A percentile compares a stretch with the other conserved stretches of the same genome.
Evolutionary conservation across 1,140 invertebrate genomes (phyloP).

Genomic region (Homalodisca vitripennis): DNA sequence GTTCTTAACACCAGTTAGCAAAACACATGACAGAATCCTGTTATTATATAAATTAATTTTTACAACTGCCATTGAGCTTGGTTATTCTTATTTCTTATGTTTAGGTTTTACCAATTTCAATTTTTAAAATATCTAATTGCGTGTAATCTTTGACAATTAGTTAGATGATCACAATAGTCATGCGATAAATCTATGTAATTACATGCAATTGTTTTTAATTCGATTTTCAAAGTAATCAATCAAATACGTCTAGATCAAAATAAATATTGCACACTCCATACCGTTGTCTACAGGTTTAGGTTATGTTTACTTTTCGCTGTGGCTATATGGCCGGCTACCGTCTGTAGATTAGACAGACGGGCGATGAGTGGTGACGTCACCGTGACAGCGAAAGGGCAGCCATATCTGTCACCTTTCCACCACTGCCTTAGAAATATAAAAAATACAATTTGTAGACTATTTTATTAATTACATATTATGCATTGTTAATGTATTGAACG

Average conservation of each 20-base stretch:
- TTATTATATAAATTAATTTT: neutral
- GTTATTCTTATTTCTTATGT: neutral
- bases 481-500: too few species aligned
- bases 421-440: too few species aligned
- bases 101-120: neutral
- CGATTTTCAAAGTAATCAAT: neutral
- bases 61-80: neutral
- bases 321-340: too few species aligned
- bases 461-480: too few species aligned
- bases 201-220: neutral
- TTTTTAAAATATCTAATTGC: neutral
- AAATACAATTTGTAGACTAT: too few species aligned
- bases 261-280: too few species aligned
- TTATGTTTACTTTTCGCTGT: neutral
- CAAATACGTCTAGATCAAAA: too few species aligned
- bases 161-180: neutral
- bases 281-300: too few species aligned
- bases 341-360: too few species aligned
- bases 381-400: too few species aligned
- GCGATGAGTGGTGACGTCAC: too few species aligned
- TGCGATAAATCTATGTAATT: neutral
- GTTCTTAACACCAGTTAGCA: constrained; percentile 62
- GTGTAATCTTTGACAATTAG: neutral
- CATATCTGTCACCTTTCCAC: too few species aligned
- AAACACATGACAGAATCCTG: neutral